Evolutionary conservation across 2,797 vertebrate genomes (phyloP).

Genomic region (Monodelphis domestica): DNA sequence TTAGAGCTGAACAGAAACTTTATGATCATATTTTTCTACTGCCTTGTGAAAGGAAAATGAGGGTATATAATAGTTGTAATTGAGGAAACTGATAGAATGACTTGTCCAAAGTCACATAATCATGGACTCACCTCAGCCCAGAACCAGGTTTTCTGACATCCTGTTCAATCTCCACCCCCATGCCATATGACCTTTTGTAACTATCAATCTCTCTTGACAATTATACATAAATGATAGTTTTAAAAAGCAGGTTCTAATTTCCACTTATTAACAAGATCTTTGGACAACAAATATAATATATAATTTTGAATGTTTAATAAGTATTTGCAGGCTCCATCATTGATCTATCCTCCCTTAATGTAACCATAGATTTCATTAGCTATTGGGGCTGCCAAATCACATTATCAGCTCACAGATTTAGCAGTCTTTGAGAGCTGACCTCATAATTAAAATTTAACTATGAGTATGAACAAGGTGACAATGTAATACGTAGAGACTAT

Average conservation of each 20-base stretch:
- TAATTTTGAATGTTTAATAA: slow-evolving; percentile 18
- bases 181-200: background rate
- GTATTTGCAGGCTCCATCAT: slow-evolving; percentile 14
- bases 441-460: slow-evolving; percentile 36
- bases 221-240: slow-evolving; percentile 28
- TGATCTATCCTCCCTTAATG: background rate
- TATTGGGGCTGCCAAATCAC: background rate
- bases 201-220: background rate
- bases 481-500: slow-evolving; percentile 58
- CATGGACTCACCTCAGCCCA: slow-evolving; percentile 18
- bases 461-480: slow-evolving; percentile 43
- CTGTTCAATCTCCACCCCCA: background rate
- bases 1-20: background rate
- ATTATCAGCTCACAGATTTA: background rate
- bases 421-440: slow-evolving; percentile 12
- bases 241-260: background rate
- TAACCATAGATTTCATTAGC: background rate
- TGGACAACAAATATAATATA: background rate
- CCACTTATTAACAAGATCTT: background rate
- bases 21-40: background rate
- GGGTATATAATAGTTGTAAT: slow-evolving; percentile 29
- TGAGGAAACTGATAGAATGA: slow-evolving; percentile 8
- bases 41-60: background rate
- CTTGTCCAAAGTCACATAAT: slow-evolving; percentile 36
- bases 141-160: background rate